A percentile compares a stretch with the other conserved stretches of the same genome.
Evolutionary conservation across 2,888 invertebrate genomes (phyloP).

Genomic region (Stenolophus ochropezus): DNA sequence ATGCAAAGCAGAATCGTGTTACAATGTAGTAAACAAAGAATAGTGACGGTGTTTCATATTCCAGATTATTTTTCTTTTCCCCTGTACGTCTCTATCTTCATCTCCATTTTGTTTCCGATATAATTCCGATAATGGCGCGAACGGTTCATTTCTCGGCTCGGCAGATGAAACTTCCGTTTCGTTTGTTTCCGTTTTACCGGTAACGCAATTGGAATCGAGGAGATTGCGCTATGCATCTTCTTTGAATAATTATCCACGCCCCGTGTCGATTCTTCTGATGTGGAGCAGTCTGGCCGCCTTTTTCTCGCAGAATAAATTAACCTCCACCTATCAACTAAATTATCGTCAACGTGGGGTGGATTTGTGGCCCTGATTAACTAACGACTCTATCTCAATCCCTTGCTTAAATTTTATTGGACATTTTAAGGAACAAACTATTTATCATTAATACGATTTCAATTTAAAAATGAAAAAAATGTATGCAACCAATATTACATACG

Average conservation of each 20-base stretch:
- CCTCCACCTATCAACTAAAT: conserved; percentile 10
- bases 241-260: conserved; percentile 57
- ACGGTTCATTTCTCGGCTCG: conserved; percentile 55
- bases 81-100: too few relatives aligned
- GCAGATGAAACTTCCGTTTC: conserved; percentile 54
- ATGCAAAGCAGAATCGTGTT: too few relatives aligned
- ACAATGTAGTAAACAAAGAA: too few relatives aligned
- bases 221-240: conserved; percentile 59
- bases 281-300: background rate
- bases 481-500: too few relatives aligned
- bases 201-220: conserved; percentile 56
- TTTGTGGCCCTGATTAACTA: too few relatives aligned
- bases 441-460: too few relatives aligned
- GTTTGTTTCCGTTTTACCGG: conserved; percentile 59
- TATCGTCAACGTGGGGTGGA: conserved; percentile 22
- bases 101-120: conserved; percentile 34
- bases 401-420: too few relatives aligned
- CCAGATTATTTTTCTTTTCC: background rate
- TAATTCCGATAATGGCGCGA: conserved; percentile 58
- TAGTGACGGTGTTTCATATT: background rate
- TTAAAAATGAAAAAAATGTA: too few relatives aligned
- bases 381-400: too few relatives aligned
- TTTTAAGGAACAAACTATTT: too few relatives aligned
- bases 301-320: conserved; percentile 41
- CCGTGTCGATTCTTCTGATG: background rate